Percentiles rank a stretch among this genome's conserved stretches.
phyloP scores from a whole-genome alignment of 2,797 vertebrate genomes.

The Acestrorhynchus altus region DNA sequence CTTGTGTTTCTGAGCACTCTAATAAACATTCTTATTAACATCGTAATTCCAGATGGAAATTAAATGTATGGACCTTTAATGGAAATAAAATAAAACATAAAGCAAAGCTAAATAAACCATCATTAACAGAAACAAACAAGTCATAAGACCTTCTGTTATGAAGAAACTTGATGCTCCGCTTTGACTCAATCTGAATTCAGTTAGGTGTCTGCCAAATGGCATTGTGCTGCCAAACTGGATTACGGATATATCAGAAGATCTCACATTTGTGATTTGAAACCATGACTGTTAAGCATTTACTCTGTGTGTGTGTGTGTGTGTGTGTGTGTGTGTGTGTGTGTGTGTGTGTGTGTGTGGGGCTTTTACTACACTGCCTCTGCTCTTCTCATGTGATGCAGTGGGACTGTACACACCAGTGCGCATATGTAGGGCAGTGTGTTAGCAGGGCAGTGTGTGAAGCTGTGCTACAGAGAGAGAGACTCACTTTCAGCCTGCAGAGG shows the following conservation, averaged over 20 bases:
- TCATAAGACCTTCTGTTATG: background rate
- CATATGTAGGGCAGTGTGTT: constrained; percentile 78
- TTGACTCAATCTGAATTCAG: background rate
- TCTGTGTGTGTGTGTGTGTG: constrained; percentile 19
- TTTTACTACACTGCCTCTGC: constrained; percentile 31
- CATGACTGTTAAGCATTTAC: background rate
- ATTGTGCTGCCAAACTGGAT: background rate
- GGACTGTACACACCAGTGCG: constrained; percentile 67
- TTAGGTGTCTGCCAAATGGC: constrained; percentile 3
- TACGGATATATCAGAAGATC: background rate
- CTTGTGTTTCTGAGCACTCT: no score
- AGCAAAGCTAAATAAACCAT: background rate
- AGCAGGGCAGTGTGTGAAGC: constrained; percentile 60
- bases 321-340: constrained; percentile 22
- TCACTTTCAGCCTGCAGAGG: constrained; percentile 56
- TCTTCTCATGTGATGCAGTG: constrained; percentile 57
- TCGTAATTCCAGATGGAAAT: no score
- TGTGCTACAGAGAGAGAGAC: constrained; percentile 30
- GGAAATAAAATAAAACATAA: no score
- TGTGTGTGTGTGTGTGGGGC: constrained; percentile 27
- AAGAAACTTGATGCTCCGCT: background rate
- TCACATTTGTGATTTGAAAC: background rate
- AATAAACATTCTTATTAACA: no score
- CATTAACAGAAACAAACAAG: background rate
- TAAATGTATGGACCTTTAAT: no score